Evolutionary conservation across 2,797 vertebrate genomes (phyloP).

Genomic region (Thalassophryne amazonica): DNA sequence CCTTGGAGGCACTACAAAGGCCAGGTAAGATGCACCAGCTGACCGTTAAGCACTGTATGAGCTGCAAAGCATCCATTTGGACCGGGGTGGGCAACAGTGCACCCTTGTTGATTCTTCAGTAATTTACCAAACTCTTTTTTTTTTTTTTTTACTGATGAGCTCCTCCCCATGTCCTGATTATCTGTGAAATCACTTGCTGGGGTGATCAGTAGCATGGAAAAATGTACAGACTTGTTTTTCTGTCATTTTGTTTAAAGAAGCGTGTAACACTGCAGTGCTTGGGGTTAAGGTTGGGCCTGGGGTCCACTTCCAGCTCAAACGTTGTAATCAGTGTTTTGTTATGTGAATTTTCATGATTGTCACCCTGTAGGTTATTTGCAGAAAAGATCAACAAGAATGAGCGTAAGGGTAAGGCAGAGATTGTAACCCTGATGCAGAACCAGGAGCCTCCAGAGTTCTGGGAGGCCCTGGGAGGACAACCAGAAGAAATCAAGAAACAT

Average conservation of each 20-base stretch:
- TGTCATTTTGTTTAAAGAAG: too few species aligned
- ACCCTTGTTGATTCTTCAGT: too few species aligned
- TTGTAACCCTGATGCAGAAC: constrained; percentile 81
- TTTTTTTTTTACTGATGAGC: too few species aligned
- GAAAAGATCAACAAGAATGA: constrained; percentile 99
- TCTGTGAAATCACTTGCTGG: background rate
- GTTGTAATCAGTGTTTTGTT: background rate
- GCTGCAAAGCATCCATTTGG: too few species aligned
- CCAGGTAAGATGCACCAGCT: constrained; percentile 83
- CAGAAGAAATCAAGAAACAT: constrained; percentile 87
- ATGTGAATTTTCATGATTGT: background rate
- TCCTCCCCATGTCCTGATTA: too few species aligned
- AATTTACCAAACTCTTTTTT: too few species aligned
- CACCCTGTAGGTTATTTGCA: constrained; percentile 84
- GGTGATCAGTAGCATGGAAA: too few species aligned
- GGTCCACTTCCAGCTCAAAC: background rate
- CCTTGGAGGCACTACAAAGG: constrained; percentile 89
- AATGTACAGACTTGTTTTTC: background rate
- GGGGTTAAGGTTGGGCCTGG: background rate
- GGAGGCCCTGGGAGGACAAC: constrained; percentile 89
- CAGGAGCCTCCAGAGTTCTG: constrained; percentile 91
- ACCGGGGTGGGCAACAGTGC: too few species aligned
- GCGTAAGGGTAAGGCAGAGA: constrained; percentile 92
- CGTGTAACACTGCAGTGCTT: background rate
- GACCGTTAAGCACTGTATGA: too few species aligned